These are phyloP conservation scores for Catagonus wagneri DNA, from an alignment of 2,113 vertebrate species.

Conservation along the genomic window DNA sequence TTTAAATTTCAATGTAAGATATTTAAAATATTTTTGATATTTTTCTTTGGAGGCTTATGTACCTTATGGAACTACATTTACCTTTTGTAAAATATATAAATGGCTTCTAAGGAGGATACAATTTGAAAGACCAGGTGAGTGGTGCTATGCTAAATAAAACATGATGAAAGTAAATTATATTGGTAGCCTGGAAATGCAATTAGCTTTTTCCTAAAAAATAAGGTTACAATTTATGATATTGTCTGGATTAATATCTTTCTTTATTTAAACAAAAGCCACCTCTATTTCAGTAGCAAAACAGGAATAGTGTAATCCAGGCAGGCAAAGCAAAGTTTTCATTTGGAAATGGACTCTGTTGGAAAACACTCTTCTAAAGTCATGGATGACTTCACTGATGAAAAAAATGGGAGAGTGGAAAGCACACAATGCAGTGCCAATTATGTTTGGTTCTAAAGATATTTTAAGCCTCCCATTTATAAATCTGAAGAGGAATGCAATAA, in stretches of 20 bases:
- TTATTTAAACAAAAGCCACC: constrained; percentile 14
- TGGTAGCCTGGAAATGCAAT: not conserved
- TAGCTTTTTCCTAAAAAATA: not conserved
- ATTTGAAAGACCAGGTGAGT: not conserved
- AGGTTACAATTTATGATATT: constrained; percentile 6
- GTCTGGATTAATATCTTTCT: constrained; percentile 22
- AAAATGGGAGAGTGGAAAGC: not conserved
- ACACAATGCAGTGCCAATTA: not conserved
- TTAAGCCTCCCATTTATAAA: constrained; percentile 51
- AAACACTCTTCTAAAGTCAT: not conserved
- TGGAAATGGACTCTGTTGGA: not conserved
- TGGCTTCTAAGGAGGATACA: not conserved
- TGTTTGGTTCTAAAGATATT: constrained; percentile 28
- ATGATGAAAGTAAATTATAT: not conserved
- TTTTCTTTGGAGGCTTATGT: constrained; percentile 1
- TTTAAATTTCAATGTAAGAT: not conserved
- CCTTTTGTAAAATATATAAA: not conserved
- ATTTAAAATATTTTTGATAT: not conserved
- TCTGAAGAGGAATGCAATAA: constrained; percentile 2
- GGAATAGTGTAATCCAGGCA: not conserved
- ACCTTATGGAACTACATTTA: not conserved
- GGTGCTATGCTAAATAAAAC: constrained; percentile 23
- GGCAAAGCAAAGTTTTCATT: not conserved
- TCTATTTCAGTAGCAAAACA: constrained; percentile 21
- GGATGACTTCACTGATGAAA: not conserved